These are phyloP conservation scores for Sula dactylatra DNA, from an alignment of 2,113 vertebrate species.

Conservation along the genomic window DNA sequence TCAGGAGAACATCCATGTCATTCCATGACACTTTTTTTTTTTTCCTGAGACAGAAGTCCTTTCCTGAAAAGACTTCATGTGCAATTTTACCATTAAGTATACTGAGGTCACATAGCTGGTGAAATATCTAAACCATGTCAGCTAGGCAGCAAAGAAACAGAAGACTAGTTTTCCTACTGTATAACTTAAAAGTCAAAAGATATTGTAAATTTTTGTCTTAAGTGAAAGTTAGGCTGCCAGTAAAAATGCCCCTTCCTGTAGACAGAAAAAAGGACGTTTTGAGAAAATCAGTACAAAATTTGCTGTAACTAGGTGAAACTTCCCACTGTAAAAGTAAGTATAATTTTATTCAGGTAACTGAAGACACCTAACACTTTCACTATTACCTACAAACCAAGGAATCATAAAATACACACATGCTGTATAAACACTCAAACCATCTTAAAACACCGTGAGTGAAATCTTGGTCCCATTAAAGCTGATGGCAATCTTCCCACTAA, in stretches of 20 bases:
- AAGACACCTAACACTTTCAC: neutral
- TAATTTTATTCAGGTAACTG: neutral
- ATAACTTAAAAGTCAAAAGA: neutral
- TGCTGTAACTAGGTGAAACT: neutral
- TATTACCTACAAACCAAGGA: neutral
- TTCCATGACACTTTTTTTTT: neutral
- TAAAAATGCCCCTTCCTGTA: neutral
- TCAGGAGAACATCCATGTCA: neutral
- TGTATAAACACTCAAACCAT: neutral
- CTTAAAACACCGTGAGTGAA: neutral
- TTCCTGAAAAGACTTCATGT: neutral
- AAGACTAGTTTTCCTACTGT: neutral
- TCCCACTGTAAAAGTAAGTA: neutral
- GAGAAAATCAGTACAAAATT: neutral
- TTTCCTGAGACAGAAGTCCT: neutral
- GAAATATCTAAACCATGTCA: neutral
- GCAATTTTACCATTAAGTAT: neutral
- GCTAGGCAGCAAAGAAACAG: neutral
- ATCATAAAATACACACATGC: neutral
- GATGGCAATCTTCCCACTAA: neutral
- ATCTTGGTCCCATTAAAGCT: neutral
- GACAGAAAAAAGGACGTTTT: neutral
- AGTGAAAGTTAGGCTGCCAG: neutral
- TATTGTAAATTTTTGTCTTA: neutral
- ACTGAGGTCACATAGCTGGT: neutral